A percentile compares a stretch with the other conserved stretches of the same genome.
These are phyloP conservation scores for Tachina fera DNA, from an alignment of 2,888 invertebrate genomes.

Conservation along the genomic window DNA sequence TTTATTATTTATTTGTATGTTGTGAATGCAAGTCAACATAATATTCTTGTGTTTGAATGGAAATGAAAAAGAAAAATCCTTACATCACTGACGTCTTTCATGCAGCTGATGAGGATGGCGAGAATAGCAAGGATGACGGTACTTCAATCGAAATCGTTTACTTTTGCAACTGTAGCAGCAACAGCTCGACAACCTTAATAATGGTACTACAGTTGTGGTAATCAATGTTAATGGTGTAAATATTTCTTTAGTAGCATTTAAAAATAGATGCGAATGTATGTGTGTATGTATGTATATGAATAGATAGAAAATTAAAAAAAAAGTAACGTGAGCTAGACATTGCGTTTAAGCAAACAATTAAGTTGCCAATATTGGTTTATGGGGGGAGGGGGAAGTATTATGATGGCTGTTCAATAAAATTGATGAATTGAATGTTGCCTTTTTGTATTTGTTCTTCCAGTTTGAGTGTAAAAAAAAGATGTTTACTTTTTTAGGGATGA, in stretches of 20 bases:
- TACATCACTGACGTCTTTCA: conserved; percentile 19
- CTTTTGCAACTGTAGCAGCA: neutral
- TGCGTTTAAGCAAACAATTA: conserved; percentile 3
- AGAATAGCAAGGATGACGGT: neutral
- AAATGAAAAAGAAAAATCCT: neutral
- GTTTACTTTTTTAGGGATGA: conserved; percentile 26
- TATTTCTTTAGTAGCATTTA: conserved; percentile 65
- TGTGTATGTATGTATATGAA: neutral
- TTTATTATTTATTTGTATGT: neutral
- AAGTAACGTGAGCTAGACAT: conserved; percentile 23
- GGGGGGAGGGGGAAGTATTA: neutral
- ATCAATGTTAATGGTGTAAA: conserved; percentile 70
- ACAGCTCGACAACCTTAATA: conserved; percentile 42
- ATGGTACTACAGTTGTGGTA: conserved; percentile 35
- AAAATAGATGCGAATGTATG: neutral
- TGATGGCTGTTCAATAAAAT: neutral
- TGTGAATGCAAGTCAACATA: neutral
- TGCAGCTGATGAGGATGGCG: neutral
- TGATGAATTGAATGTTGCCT: conserved; percentile 24
- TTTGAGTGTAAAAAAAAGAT: conserved; percentile 28
- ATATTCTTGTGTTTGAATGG: neutral
- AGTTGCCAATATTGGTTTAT: neutral
- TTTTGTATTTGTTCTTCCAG: neutral
- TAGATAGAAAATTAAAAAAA: conserved; percentile 2
- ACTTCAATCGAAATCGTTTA: conserved; percentile 25